Conservation (phyloP, 2,888 invertebrate species). For the Yponomeuta cagnagella region DNA sequence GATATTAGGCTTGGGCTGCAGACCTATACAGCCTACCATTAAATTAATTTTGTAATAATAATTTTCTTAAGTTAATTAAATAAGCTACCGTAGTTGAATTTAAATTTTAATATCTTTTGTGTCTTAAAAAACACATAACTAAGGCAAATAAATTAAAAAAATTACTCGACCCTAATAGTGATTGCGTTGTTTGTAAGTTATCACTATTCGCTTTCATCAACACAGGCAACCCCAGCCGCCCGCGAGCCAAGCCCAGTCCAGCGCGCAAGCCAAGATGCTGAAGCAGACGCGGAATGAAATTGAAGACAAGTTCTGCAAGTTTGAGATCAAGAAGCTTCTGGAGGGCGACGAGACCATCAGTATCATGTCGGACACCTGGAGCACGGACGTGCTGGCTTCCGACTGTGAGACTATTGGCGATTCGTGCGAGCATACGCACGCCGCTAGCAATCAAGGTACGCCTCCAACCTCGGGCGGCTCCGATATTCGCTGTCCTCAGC, state of each 20-base stretch:
- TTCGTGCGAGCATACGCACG: constrained; percentile 75
- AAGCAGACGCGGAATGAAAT: constrained; percentile 94
- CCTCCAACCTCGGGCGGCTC: neutral
- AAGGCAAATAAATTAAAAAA: too few species aligned
- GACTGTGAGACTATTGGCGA: constrained; percentile 96
- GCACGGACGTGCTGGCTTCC: constrained; percentile 97
- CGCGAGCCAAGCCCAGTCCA: constrained; percentile 55
- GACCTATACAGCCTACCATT: too few species aligned
- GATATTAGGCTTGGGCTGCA: too few species aligned
- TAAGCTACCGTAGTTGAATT: too few species aligned
- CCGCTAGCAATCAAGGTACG: constrained; percentile 47
- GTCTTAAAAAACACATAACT: too few species aligned
- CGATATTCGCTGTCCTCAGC: too few species aligned
- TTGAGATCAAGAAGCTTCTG: constrained; percentile 89
- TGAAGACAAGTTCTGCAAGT: constrained; percentile 98
- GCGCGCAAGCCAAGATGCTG: constrained; percentile 76
- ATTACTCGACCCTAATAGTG: too few species aligned
- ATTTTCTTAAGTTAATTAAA: too few species aligned
- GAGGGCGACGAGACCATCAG: constrained; percentile 96
- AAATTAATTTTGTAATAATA: too few species aligned
- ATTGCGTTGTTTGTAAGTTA: too few species aligned
- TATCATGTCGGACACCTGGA: constrained; percentile 98
- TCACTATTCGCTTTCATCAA: too few species aligned
- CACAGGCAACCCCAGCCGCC: constrained; percentile 49
- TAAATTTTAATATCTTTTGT: too few species aligned